Conservation (phyloP, 2,113 vertebrate species). For the Elephantulus edwardii region DNA sequence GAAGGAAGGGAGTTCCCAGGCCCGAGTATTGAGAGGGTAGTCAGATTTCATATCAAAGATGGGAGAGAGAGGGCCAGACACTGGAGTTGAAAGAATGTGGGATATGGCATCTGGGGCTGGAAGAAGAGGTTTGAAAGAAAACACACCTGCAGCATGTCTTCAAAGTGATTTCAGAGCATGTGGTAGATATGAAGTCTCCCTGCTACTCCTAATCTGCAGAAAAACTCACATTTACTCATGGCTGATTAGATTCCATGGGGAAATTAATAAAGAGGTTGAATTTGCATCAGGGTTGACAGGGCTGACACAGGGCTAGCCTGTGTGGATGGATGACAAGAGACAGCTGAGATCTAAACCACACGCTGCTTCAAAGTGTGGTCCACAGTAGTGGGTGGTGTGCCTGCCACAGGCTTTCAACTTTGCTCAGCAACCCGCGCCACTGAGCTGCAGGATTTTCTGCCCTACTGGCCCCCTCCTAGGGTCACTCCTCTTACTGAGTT, state of each 20-base stretch:
- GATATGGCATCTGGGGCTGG: no score
- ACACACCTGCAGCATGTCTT: neutral
- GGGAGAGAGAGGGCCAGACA: neutral
- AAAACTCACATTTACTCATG: neutral
- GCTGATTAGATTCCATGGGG: neutral
- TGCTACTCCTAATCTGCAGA: neutral
- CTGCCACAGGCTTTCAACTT: neutral
- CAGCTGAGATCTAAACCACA: neutral
- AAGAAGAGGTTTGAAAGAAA: slow-evolving; percentile 15
- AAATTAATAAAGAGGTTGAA: neutral
- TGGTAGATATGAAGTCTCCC: neutral
- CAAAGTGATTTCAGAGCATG: neutral
- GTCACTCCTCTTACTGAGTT: neutral
- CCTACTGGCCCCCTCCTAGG: neutral
- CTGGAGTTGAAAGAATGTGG: neutral
- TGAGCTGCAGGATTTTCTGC: neutral
- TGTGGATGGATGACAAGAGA: neutral
- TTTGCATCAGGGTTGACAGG: neutral
- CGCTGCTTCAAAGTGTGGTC: neutral
- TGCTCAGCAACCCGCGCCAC: neutral
- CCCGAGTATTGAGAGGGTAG: neutral
- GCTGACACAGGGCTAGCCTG: neutral
- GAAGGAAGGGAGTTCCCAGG: neutral
- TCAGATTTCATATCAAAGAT: neutral
- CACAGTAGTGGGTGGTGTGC: neutral